phyloP scores from a whole-genome alignment of 35 echinoderm and acorn worm genomes.

The Apostichopus japonicus region DNA sequence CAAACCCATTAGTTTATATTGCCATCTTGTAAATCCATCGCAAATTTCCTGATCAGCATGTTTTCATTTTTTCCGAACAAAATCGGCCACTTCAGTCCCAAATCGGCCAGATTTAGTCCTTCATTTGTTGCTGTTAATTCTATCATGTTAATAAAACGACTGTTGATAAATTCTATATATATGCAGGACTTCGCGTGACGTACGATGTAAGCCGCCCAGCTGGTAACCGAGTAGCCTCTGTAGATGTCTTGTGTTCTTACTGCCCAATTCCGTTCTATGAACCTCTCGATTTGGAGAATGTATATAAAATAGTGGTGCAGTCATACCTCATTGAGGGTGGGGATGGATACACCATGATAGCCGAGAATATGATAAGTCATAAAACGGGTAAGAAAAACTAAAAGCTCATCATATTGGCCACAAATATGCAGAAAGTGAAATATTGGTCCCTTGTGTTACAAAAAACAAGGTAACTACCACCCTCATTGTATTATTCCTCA shows the following conservation, averaged over 20 bases:
- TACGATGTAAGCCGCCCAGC: conserved; percentile 39
- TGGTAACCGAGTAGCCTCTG: conserved; percentile 56
- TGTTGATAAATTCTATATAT: too few relatives aligned
- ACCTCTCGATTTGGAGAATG: conserved; percentile 51
- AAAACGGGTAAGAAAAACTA: conserved; percentile 48
- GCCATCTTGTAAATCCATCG: too few relatives aligned
- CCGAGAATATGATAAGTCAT: conserved; percentile 49
- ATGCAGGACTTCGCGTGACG: conserved; percentile 61
- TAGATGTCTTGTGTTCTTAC: conserved; percentile 59
- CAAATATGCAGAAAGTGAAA: too few relatives aligned
- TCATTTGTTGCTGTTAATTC: too few relatives aligned
- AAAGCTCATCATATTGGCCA: too few relatives aligned
- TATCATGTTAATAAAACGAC: too few relatives aligned
- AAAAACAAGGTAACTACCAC: neutral
- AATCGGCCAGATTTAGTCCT: too few relatives aligned
- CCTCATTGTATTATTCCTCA: too few relatives aligned
- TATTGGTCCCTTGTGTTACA: neutral
- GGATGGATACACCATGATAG: conserved; percentile 80
- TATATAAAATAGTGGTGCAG: conserved; percentile 71
- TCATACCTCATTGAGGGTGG: conserved; percentile 67
- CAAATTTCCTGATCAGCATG: too few relatives aligned
- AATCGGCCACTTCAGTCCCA: too few relatives aligned
- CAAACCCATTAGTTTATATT: too few relatives aligned
- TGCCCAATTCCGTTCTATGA: conserved; percentile 71
- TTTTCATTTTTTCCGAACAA: too few relatives aligned